Base-by-base conservation (phyloP, 2,797 vertebrate genomes). In the Crocidura indochinensis region DNA sequence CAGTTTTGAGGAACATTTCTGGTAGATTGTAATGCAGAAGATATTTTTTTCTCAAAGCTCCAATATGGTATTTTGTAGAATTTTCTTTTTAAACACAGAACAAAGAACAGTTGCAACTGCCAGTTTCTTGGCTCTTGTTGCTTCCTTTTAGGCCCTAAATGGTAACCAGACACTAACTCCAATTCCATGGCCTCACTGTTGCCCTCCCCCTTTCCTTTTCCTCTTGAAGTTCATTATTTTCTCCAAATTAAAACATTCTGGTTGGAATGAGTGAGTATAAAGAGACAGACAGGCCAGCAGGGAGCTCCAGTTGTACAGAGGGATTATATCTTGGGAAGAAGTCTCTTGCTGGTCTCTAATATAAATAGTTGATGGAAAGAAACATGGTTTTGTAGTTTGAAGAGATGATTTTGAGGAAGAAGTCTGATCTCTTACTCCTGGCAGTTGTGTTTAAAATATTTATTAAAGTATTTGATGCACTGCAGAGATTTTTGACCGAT, bases 201-300 rank as follows among this genome's bases (percentile, higher is more conserved):
- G 6, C 77, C 77, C 38, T 14, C 77, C 71, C 60, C 3, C 27
- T 84, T 38, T 56, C 77, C 31, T 24, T 83, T 93, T 85, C 69
- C 90, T 92, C 92, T 93, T 86, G 80, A 96, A 15, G 44, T 91
- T 96, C 65, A 89, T 96, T 97, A 95, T 97, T 97, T 95, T 80
- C 91, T 90, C 60, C 94, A 96, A 94, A 84, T 93, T 74, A 94
- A 95, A 96, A 94, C 6, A 49, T 95, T 93, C 11, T 96, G 90
- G 76, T 91, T 82, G 88, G 79, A 71, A 38, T 89, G 72, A 94
- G 44, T 69, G 26, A 83, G 85, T 68, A 65, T 82, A 83, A 96
- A 78, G 87, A 95, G 90, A 80, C 44, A 82, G 90, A 80, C 44
- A 82, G 90, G 91, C 64, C 0, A 87, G 90, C 60, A 47, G 92